Base-by-base conservation (phyloP, 1,140 invertebrate genomes). In the Papilio aristodemus region DNA sequence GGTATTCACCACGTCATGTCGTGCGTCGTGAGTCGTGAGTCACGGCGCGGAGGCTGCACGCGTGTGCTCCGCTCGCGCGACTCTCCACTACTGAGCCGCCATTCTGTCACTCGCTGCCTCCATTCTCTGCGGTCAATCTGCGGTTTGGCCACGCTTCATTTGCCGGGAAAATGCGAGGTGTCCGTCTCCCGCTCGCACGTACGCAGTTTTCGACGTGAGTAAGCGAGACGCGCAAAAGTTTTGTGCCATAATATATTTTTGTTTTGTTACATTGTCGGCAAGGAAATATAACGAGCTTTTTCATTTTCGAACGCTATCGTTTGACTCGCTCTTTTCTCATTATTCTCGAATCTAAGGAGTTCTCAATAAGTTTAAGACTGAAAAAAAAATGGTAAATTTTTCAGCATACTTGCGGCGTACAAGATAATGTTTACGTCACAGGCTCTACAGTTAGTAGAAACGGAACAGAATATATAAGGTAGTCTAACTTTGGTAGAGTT, bases 81-180 rank as follows among this genome's bases (percentile, higher is more conserved):
- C 79, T 80, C 80, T 84, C 76, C 79, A 86, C 86, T 83, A 92
- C 88, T 91, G 87, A 87, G 75, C 80, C 77, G 87, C 88, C 89
- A 90, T 89, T 83, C 87, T 89, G 87, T 91, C 87, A 90, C 90
- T 90, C 86, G 86, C 84, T 90, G 87, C 90, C 85, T 91, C 86
- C 90, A 91, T 90, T 90, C 86, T 91, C 90, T 91, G 91, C 89
- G 91, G 91, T 91, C 89, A 91, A 92, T 91, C 91, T 92, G 91
- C 84, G 91, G 91, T 92, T 84, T 87, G 83, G 87, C 85, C 89
- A 91, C 84, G 89, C 89, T 90, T 90, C 88, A 91, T 90, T 91
- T 90, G 87, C 83, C 83, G 84, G 85, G 85, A 91, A 89, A 91
- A 89, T 86, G 84, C 77, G 75, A 76, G 76, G 11, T 66, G 62